A percentile compares a stretch with the other conserved stretches of the same genome.
Conservation (phyloP, 1,140 invertebrate genomes). For the Tetramorium parvispinum region DNA sequence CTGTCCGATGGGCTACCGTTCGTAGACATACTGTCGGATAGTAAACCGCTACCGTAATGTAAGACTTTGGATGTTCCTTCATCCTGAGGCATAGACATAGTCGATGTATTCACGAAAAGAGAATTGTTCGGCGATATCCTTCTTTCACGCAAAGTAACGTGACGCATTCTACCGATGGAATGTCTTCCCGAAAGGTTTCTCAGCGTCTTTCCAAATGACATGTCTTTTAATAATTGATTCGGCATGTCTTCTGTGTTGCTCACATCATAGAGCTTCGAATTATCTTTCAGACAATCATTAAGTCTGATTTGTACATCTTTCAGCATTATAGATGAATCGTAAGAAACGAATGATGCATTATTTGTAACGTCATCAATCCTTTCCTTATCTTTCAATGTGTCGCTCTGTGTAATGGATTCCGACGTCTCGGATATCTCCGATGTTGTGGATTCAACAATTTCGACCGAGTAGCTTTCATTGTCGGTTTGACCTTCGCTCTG, state of each 20-base stretch:
- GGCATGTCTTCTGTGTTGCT: constrained; percentile 55
- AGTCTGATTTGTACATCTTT: constrained; percentile 81
- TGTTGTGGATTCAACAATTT: constrained; percentile 77
- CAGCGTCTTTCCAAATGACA: constrained; percentile 79
- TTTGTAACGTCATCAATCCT: constrained; percentile 25
- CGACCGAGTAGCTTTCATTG: constrained; percentile 72
- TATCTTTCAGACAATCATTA: constrained; percentile 81
- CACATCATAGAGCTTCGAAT: constrained; percentile 71
- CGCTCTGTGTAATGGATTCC: constrained; percentile 33
- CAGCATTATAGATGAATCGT: constrained; percentile 78
- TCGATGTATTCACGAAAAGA: constrained; percentile 79
- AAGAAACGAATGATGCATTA: constrained; percentile 74
- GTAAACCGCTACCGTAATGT: constrained; percentile 66
- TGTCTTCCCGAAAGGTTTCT: constrained; percentile 79
- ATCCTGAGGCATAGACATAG: constrained; percentile 68
- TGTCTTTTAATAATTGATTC: constrained; percentile 64
- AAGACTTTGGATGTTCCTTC: constrained; percentile 68
- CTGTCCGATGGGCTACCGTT: constrained; percentile 73
- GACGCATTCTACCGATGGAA: constrained; percentile 76
- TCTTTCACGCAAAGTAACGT: constrained; percentile 75
- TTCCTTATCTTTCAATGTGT: constrained; percentile 61
- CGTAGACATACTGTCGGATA: constrained; percentile 52
- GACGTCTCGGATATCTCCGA: constrained; percentile 72
- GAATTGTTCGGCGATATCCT: constrained; percentile 79
- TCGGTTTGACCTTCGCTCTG: constrained; percentile 63